Evolutionary conservation across 2,888 invertebrate genomes (phyloP), one percentile per base, ranked within the genome.

Genomic region (Drosophila neoperkinsi): DNA sequence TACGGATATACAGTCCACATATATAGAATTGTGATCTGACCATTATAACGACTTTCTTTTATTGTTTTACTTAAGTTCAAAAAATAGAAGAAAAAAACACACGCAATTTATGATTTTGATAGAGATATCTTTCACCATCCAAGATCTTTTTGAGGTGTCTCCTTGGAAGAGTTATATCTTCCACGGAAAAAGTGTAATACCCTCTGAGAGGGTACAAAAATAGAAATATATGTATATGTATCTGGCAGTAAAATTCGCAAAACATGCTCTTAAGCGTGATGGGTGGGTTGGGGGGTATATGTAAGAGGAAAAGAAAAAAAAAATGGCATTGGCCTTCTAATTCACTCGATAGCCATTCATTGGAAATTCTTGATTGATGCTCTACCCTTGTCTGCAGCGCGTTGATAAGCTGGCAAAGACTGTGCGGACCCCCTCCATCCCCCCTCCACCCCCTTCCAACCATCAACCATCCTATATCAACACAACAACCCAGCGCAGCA

Each of bases 351-450:
- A 85, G 89, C 89, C 91, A 88, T 91, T 90, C 91, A 91, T 86
- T 91, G 91, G 90, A 92, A 91, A 91, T 81, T 81, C 84, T 91
- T 91, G 91, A 91, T 91, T 91, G 92, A 91, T 91, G 92, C 88
- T 82, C 78, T 71, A 80, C 79, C 74, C 84, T 82, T 84, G 91
- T 87, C 89, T 91, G 91, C 78, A 74, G 76, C 72, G 64, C 69
- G 79, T 89, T 88, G 91, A 91, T 92, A 91, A 91, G 92, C 81
- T 59, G 70, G 66, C 64, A 60, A 66, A 69, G 75, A 77, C 77
- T 77, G 67, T 63, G 60, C 61, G 53, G 50, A 53, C 21, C 21
- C 31, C 2, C 16, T 31, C 49, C 53, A 43, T 28, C 53, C 25
- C 13, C 34, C 34, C 30, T 11, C 5, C 18, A 18, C 36, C 46